Evolutionary conservation across 2,888 invertebrate species (phyloP), one percentile per base, ranked within the genome.

Genomic region (Lissonota sp.): DNA sequence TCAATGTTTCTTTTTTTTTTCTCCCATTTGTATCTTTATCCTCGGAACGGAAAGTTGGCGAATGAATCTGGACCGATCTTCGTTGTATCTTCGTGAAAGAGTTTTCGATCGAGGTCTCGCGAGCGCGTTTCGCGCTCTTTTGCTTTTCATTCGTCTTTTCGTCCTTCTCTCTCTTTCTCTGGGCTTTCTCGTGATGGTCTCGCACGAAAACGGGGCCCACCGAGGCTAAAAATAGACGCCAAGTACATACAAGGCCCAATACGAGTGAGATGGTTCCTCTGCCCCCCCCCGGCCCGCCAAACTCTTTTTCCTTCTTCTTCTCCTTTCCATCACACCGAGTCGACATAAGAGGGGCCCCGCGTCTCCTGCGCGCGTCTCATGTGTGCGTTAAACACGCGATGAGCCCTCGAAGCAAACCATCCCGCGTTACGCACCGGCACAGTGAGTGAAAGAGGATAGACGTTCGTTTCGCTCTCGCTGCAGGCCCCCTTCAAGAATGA

Each of bases 371-470:
- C n/a, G n/a, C 8, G 51, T 55, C 60, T 60, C 49, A 57, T 44
- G 72, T 40, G 58, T 57, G 96, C 94, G 95, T 95, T n/a, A 95
- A 95, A 94, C 93, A 93, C 94, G 94, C 95, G 95, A n/a, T n/a
- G n/a, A 95, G 96, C 96, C 95, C 95, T 26, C 26, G 26, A 26
- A 26, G 26, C 26, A 3, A 3, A 95, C 95, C 67, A 72, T 71
- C 67, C 67, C 60, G 76, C 58, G 74, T 80, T 80, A 72, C 71
- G 67, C 71, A 51, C 57, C 67, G 62, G 64, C 53, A 39, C 53
- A 76, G 73, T 63, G 72, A 77, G 67, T 77, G 81, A 73, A 58
- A 66, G 69, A 73, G 71, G 46, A 39, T 39, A 37, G 49, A 55
- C 8, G 26, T 26, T 26, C 26, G 26, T 26, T 26, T 26, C 26